Evolutionary conservation across 2,888 invertebrate genomes (phyloP).

Genomic region (Latrodectus elegans): DNA sequence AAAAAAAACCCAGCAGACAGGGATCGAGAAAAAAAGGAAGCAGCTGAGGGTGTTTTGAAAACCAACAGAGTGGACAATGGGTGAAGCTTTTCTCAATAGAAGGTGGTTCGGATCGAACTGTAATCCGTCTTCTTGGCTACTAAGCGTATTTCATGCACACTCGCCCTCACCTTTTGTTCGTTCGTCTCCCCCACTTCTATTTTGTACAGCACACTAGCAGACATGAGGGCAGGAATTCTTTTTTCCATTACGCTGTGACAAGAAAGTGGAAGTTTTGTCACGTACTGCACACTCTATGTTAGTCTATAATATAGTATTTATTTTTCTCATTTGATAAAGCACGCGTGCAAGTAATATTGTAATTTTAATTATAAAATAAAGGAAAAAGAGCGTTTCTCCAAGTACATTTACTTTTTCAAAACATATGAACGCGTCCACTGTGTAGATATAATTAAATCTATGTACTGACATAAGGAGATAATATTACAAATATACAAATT

Average conservation of each 20-base stretch:
- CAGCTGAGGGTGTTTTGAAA: conserved; percentile 53
- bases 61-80: conserved; percentile 68
- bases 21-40: conserved; percentile 10
- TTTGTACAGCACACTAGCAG: not conserved
- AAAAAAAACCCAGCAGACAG: not conserved
- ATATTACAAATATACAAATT: too few species aligned
- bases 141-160: conserved; percentile 66
- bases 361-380: too few species aligned
- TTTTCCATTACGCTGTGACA: not conserved
- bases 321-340: too few species aligned
- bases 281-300: not conserved
- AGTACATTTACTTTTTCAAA: too few species aligned
- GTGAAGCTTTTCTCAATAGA: conserved; percentile 28
- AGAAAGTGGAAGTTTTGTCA: not conserved
- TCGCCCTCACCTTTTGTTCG: conserved; percentile 54
- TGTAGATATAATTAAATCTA: too few species aligned
- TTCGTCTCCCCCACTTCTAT: not conserved
- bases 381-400: too few species aligned
- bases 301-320: too few species aligned
- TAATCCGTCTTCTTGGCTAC: conserved; percentile 63
- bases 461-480: too few species aligned
- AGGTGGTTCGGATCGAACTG: conserved; percentile 47
- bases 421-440: too few species aligned
- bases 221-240: not conserved
- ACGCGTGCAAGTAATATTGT: too few species aligned